Evolutionary conservation across 2,888 invertebrate genomes (phyloP).

Genomic region (Netelia inedita): DNA sequence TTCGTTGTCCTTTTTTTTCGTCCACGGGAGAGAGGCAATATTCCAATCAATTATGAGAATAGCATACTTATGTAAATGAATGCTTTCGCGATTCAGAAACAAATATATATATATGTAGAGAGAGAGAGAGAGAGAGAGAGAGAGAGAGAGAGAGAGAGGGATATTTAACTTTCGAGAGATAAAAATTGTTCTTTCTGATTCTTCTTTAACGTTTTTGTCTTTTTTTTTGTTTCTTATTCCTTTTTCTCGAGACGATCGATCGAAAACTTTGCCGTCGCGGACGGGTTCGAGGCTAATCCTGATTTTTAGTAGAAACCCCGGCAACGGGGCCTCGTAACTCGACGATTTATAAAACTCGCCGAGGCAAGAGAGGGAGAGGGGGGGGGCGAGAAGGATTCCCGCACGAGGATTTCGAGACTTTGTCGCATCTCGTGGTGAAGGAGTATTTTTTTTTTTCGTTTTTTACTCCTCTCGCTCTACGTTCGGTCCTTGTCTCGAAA

Average conservation of each 20-base stretch:
- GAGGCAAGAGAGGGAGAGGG: neutral
- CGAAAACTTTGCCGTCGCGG: constrained; percentile 45
- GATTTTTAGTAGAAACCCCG: constrained; percentile 46
- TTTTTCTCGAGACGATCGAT: constrained; percentile 49
- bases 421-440: constrained; percentile 22
- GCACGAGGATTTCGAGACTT: constrained; percentile 27
- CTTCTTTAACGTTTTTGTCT: constrained; percentile 23
- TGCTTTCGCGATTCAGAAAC: constrained; percentile 13
- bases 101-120: neutral
- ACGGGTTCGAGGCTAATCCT: constrained; percentile 59
- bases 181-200: constrained; percentile 13
- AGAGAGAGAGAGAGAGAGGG: neutral
- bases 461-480: neutral
- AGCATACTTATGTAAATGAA: constrained; percentile 64
- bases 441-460: neutral
- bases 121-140: neutral
- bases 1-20: neutral
- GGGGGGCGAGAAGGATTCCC: neutral
- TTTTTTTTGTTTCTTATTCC: constrained; percentile 11
- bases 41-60: constrained; percentile 65
- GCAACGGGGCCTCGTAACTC: constrained; percentile 51
- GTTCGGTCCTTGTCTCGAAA: neutral
- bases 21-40: constrained; percentile 47
- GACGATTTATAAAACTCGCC: constrained; percentile 56
- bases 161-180: too few relatives aligned